Percentiles rank a stretch among this genome's conserved stretches.
Conservation (phyloP, 2,113 vertebrate genomes). For the Neolamprologus sp. region DNA sequence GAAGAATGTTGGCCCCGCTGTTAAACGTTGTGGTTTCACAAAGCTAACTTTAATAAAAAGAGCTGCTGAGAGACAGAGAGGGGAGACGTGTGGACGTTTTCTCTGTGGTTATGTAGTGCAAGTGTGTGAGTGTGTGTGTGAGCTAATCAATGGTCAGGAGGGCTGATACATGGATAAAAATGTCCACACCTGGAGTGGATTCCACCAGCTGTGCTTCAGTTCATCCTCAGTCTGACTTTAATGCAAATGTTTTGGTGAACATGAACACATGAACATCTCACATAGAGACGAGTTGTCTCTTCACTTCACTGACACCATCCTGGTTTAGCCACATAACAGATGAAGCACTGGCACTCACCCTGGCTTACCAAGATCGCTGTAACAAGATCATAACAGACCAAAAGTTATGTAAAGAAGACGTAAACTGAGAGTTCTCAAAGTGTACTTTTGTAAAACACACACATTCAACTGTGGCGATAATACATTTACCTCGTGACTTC, state of each 20-base stretch:
- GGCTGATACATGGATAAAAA: background rate
- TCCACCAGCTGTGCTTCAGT: background rate
- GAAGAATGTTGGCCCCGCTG: conserved; percentile 30
- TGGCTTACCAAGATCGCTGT: background rate
- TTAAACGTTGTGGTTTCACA: conserved; percentile 54
- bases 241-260: background rate
- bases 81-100: background rate
- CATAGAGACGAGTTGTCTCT: background rate
- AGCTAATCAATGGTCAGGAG: background rate
- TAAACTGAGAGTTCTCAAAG: background rate
- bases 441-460: background rate
- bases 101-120: background rate
- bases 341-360: background rate
- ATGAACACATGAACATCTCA: background rate
- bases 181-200: background rate
- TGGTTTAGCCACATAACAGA: background rate
- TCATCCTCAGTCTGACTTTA: background rate
- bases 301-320: background rate
- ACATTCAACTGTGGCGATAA: background rate
- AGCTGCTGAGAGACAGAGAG: conserved; percentile 48
- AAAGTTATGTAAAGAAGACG: background rate
- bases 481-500: background rate
- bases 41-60: conserved; percentile 65
- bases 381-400: background rate
- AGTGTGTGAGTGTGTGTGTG: background rate